A percentile compares a stretch with the other conserved stretches of the same genome.
These are phyloP conservation scores for Marmota monax DNA, from an alignment of 2,113 vertebrate genomes.

Conservation along the genomic window DNA sequence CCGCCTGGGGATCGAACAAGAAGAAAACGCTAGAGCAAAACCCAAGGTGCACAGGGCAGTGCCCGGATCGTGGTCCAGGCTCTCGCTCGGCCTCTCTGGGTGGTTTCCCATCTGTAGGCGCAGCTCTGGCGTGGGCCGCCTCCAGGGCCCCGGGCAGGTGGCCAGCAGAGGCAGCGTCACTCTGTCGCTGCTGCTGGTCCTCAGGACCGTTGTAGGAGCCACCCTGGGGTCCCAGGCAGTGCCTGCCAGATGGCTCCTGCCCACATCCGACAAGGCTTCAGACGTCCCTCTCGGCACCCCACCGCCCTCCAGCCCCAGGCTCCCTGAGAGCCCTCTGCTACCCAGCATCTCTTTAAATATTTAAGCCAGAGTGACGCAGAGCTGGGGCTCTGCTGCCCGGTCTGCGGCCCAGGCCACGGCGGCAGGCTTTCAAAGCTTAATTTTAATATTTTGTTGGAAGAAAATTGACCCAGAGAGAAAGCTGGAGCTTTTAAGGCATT, in stretches of 20 bases:
- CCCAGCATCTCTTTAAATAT: conserved; percentile 65
- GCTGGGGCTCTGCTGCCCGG: not conserved
- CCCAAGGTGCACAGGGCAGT: accelerated
- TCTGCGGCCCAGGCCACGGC: not conserved
- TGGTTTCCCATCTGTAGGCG: not conserved
- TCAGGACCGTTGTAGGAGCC: accelerated
- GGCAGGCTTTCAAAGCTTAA: conserved; percentile 33
- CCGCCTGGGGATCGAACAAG: too few species aligned
- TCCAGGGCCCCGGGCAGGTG: not conserved
- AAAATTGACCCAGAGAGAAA: conserved; percentile 67
- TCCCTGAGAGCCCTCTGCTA: not conserved
- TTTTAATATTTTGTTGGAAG: conserved; percentile 46
- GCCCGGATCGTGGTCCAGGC: accelerated
- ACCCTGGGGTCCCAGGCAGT: accelerated
- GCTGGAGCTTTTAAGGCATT: conserved; percentile 70
- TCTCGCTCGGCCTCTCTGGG: accelerated
- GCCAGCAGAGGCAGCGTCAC: not conserved
- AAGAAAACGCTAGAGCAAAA: too few species aligned
- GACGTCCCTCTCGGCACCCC: not conserved
- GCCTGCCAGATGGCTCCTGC: not conserved
- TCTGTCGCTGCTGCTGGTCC: accelerated
- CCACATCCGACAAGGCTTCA: not conserved
- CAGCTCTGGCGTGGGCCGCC: accelerated
- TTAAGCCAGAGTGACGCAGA: not conserved
- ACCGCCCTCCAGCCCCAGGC: accelerated